phyloP scores from a whole-genome alignment of 2,113 vertebrate genomes.

The Eira barbara region DNA sequence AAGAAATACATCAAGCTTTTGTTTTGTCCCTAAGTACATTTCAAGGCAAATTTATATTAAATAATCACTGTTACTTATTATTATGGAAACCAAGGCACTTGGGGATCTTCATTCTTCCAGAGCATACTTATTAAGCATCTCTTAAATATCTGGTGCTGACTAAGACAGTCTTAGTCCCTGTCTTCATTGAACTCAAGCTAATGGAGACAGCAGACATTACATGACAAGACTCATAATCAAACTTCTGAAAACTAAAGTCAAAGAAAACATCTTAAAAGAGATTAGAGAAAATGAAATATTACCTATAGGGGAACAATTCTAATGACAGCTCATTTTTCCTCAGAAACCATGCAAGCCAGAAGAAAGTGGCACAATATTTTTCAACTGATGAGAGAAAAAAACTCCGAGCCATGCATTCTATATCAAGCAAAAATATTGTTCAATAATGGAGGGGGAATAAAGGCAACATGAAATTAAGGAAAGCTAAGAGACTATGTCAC shows the following conservation, averaged over 20 bases:
- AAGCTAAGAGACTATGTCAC: neutral
- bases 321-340: neutral
- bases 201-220: neutral
- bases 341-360: neutral
- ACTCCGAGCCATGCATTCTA: neutral
- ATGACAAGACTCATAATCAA: neutral
- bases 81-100: neutral
- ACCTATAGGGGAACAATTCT: neutral
- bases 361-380: neutral
- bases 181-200: neutral
- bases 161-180: neutral
- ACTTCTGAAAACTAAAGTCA: neutral
- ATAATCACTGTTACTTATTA: neutral
- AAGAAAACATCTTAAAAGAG: slow-evolving; percentile 13
- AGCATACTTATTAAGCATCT: neutral
- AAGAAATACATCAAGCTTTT: neutral
- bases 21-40: neutral
- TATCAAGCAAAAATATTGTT: neutral
- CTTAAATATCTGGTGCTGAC: neutral
- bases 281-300: neutral
- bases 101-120: neutral
- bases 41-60: slow-evolving; percentile 23
- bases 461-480: neutral
- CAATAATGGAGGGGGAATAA: neutral
- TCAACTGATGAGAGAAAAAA: neutral